Evolutionary conservation across 2,888 invertebrate species (phyloP), one percentile per base, ranked within the genome.

Genomic region (Phragmatobia fuliginosa): DNA sequence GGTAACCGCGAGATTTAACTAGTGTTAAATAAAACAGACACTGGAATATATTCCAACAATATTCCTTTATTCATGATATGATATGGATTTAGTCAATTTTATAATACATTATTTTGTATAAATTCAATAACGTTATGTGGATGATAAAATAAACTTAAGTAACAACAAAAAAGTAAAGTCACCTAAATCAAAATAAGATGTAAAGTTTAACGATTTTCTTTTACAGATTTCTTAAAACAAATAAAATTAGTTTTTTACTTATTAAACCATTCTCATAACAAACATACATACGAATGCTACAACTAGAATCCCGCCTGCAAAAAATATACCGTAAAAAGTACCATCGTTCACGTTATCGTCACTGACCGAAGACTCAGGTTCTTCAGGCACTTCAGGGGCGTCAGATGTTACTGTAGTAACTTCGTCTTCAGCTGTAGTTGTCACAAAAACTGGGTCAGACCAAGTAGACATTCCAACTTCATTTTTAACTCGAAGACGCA

Each of bases 291-390:
- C 87, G 14, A 89, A 86, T 18, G 87, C 82, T 0, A 91, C 65
- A 0, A 92, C 80, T 31, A 89, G 67, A 56, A 94, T 87, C 7
- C 89, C 91, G 21, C 88, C 91, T 14, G 87, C 86, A 52, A 92
- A 92, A 71, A 94, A 90, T 65, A 94, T 83, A 0, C 92, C 92
- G 65, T 91, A 92, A 62, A 91, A 90, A 10, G 88, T 86, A 11
- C 75, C 62, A 32, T 83, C 82, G 6, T 71, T 78, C 25, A 76
- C 73, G 28, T 78, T 73, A 3, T 63, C 61, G 6, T 71, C 72
- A 32, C 74, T 36, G 16, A 75, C 66, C 10, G 33, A 61, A 56
- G 73, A 62, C 66, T 73, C 74, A 32, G 69, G 73, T 41, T 31
- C 21, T 33, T 82, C 80, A 41, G 72, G 59, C 16, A 16, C 16